These are phyloP conservation scores for Virgularia gustaviana DNA, from an alignment of 92 coral and sea anemone species.

Conservation along the genomic window DNA sequence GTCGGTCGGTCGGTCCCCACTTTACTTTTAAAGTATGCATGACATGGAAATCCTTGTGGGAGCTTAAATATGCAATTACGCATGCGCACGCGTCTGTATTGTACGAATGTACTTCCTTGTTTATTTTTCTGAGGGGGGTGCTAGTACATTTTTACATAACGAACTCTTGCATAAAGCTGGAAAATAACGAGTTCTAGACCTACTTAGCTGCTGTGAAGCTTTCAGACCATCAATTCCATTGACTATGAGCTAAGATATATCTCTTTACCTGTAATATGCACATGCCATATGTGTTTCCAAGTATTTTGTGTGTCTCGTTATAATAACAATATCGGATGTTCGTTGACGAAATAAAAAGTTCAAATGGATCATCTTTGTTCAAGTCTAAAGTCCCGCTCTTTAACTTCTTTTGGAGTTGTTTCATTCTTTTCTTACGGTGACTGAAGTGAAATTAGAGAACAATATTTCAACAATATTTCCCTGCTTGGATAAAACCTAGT, in stretches of 20 bases:
- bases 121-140: no score
- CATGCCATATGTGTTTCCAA: slow-evolving; percentile 98
- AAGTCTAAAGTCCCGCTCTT: slow-evolving; percentile 91
- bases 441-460: no score
- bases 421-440: slow-evolving; percentile 95
- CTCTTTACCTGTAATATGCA: slow-evolving; percentile 73
- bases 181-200: neutral
- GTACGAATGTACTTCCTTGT: no score
- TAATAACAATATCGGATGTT: slow-evolving; percentile 95
- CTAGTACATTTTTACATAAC: neutral
- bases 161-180: neutral
- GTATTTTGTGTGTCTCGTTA: slow-evolving; percentile 93
- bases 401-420: slow-evolving; percentile 88
- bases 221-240: no score
- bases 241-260: neutral
- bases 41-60: no score
- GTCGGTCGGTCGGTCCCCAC: no score
- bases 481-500: neutral
- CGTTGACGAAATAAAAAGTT: slow-evolving; percentile 84
- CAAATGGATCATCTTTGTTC: slow-evolving; percentile 93
- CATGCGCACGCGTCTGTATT: no score
- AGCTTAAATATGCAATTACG: no score
- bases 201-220: no score
- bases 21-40: no score
- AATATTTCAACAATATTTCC: neutral